A percentile compares a stretch with the other conserved stretches of the same genome.
These are phyloP conservation scores for Stenotaenia linearis DNA, from an alignment of 2,888 invertebrate species.

Conservation along the genomic window DNA sequence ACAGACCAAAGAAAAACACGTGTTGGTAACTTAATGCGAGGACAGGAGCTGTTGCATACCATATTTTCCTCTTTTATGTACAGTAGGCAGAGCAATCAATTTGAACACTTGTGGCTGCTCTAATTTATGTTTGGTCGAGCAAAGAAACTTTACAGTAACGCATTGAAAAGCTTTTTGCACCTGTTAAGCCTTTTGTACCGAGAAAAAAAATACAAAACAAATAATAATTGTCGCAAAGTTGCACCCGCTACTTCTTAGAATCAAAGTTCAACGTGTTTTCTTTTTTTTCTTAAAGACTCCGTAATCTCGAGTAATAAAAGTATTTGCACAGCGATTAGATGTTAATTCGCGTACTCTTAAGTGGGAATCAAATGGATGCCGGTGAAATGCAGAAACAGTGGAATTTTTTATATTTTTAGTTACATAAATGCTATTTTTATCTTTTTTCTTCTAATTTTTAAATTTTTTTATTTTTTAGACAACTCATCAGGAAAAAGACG, in stretches of 20 bases:
- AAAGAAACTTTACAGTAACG: neutral
- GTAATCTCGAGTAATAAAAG: neutral
- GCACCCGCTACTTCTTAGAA: neutral
- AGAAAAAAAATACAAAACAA: neutral
- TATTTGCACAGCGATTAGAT: neutral
- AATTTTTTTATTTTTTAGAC: neutral
- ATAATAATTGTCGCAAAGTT: neutral
- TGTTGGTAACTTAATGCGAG: neutral
- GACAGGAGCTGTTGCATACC: neutral
- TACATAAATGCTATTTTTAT: neutral
- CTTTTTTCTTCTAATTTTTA: neutral
- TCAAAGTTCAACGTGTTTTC: neutral
- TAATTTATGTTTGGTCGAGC: neutral
- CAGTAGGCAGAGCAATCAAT: neutral
- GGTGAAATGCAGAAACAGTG: neutral
- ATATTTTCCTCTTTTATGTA: neutral
- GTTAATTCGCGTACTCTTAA: neutral
- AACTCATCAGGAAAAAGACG: conserved; percentile 21
- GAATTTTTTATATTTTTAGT: neutral
- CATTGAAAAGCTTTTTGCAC: neutral
- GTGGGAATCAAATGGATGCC: neutral
- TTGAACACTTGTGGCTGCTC: conserved; percentile 2
- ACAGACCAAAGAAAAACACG: too few species aligned
- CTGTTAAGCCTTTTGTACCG: neutral
- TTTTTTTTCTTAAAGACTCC: neutral